A percentile compares a stretch with the other conserved stretches of the same genome.
Evolutionary conservation across 2,797 vertebrate species (phyloP).

Genomic region (Adrianichthys oophorus): DNA sequence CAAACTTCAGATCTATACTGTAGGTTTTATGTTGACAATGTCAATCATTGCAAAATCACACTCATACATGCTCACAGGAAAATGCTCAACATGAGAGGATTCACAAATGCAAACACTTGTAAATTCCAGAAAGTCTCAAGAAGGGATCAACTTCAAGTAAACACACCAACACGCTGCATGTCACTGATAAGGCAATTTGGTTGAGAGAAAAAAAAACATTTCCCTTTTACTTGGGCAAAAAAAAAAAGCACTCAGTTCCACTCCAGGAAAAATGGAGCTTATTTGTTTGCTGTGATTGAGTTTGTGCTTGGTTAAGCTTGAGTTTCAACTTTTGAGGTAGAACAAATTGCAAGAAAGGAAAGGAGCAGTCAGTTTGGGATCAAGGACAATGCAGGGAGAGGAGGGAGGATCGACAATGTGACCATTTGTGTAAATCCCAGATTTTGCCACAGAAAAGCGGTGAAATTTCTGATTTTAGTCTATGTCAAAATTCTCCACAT

Average conservation of each 20-base stretch:
- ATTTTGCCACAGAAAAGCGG: slow-evolving; percentile 33
- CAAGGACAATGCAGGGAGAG: slow-evolving; percentile 20
- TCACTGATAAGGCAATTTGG: slow-evolving; percentile 69
- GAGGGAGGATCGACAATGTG: slow-evolving; percentile 37
- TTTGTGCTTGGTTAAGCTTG: slow-evolving; percentile 65
- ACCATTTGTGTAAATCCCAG: slow-evolving; percentile 39
- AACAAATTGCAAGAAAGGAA: slow-evolving; percentile 42
- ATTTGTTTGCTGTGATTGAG: slow-evolving; percentile 69
- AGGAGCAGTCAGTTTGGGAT: slow-evolving; percentile 17
- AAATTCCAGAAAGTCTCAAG: slow-evolving; percentile 52
- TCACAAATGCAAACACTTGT: slow-evolving; percentile 34
- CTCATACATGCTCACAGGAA: slow-evolving; percentile 8
- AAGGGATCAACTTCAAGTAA: slow-evolving; percentile 57
- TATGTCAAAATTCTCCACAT: slow-evolving; percentile 20
- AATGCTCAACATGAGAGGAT: slow-evolving; percentile 24
- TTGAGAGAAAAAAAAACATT: slow-evolving; percentile 19
- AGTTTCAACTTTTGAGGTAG: slow-evolving; percentile 47
- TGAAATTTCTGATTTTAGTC: slow-evolving; percentile 12
- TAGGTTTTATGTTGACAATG: slow-evolving; percentile 26
- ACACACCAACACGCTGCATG: slow-evolving; percentile 56
- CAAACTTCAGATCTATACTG: slow-evolving; percentile 1
- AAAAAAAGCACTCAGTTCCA: slow-evolving; percentile 31
- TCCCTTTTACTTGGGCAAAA: slow-evolving; percentile 31
- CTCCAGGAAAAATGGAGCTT: slow-evolving; percentile 46
- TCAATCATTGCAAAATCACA: slow-evolving; percentile 37